Percentiles rank a stretch among this genome's conserved stretches.
phyloP scores from a whole-genome alignment of 2,113 vertebrate genomes.

The Copsychus sechellarum region DNA sequence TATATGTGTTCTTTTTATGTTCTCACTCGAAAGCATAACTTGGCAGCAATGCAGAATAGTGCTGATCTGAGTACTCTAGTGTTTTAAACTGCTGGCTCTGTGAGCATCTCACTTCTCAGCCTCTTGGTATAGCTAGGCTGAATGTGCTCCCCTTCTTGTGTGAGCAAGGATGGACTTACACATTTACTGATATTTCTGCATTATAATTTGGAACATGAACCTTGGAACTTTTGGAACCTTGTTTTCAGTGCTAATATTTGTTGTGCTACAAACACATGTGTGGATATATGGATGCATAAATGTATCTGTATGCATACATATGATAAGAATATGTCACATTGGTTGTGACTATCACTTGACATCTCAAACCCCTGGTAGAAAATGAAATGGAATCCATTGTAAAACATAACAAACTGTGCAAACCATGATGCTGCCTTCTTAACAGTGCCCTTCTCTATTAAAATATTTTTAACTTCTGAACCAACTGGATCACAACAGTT shows the following conservation, averaged over 20 bases:
- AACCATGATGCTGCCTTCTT: not conserved
- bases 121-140: not conserved
- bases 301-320: not conserved
- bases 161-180: not conserved
- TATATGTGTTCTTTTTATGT: not conserved
- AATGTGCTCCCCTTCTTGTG: not conserved
- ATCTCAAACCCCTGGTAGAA: not conserved
- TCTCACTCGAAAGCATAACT: not conserved
- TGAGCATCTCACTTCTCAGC: not conserved
- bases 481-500: not conserved
- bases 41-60: not conserved
- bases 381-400: not conserved
- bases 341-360: not conserved
- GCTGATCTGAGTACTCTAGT: not conserved
- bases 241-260: not conserved
- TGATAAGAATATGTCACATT: not conserved
- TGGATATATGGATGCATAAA: not conserved
- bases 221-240: not conserved
- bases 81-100: not conserved
- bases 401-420: not conserved
- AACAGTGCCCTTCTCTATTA: not conserved
- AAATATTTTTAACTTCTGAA: not conserved
- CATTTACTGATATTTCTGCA: not conserved
- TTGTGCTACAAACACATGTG: not conserved
- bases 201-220: not conserved